Conservation (phyloP, 2,888 invertebrate genomes). For the Hemithea aestivaria region DNA sequence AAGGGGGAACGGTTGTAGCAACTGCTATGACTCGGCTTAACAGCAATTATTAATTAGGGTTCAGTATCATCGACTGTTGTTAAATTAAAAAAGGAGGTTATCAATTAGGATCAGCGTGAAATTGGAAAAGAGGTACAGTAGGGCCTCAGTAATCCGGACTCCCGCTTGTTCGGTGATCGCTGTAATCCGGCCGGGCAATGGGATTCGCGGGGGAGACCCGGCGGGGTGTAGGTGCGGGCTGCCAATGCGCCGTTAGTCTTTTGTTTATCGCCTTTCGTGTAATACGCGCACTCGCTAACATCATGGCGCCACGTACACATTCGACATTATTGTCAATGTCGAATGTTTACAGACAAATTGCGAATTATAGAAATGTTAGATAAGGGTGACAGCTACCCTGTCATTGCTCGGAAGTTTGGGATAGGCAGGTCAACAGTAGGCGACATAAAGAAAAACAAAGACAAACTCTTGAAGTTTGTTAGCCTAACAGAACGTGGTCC, state of each 20-base stretch:
- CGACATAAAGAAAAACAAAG: constrained; percentile 14
- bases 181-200: constrained; percentile 5
- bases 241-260: background rate
- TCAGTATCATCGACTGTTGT: too few relatives aligned
- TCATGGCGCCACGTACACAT: constrained; percentile 5
- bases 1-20: too few relatives aligned
- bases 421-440: constrained; percentile 18
- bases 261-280: background rate
- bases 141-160: constrained; percentile 1
- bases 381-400: constrained; percentile 13
- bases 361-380: constrained; percentile 19
- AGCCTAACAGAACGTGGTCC: constrained; percentile 13
- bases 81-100: too few relatives aligned
- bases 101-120: too few relatives aligned
- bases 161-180: constrained; percentile 5
- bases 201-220: constrained; percentile 1
- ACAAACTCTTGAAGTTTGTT: constrained; percentile 14
- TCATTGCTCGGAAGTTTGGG: constrained; percentile 13
- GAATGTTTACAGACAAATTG: constrained; percentile 14
- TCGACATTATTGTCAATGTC: constrained; percentile 11
- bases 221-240: background rate
- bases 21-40: too few relatives aligned
- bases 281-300: background rate
- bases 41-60: too few relatives aligned
- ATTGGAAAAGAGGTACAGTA: too few relatives aligned